Base-by-base conservation (phyloP, 1,140 invertebrate genomes). In the Rhopalosiphum maidis region DNA sequence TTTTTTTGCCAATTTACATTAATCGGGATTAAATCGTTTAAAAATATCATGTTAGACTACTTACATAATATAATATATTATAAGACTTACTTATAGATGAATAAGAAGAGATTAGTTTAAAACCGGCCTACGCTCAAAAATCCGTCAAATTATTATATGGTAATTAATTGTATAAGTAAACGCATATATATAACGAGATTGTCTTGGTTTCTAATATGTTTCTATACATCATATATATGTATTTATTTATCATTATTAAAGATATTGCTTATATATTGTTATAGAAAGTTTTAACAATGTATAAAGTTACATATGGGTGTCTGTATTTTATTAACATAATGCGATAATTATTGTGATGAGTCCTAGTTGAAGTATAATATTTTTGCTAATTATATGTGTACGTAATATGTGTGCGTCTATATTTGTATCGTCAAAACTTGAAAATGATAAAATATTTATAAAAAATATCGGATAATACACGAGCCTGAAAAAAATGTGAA, bases 1-100 rank as follows among this genome's bases (percentile, higher is more conserved):
- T 48, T n/a, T 87, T 85, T 87, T 87, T 46, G 43, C 43, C 46
- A 86, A 87, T 87, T 22, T 35, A 87, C 46, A n/a, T 87, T 48
- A 51, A 48, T 87, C 46, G 15, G 46, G 86, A 87, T 87, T 87
- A 87, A 23, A 86, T 85, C 41, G 25, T 18, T 86, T 86, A 46
- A 37, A 11, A 41, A 86, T 43, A 25, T 46, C 37, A 46, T 15
- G 41, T 85, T 51, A 51, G 15, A 51, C 43, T 77, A 30, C 25
- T 41, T 25, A 41, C 9, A 23, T 15, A 15, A 30, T 85, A 43
- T 85, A 43, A 43, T 85, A 43, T 85, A 51, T 9, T 41, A 25
- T 85, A 41, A 37, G 3, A 22, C 23, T 2, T 25, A 46, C 3
- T 3, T 37, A 43, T 23, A 25, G 8, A 85, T 4, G 37, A 86